phyloP scores from a whole-genome alignment of 2,888 invertebrate genomes.

The Lithophane leautieri region DNA sequence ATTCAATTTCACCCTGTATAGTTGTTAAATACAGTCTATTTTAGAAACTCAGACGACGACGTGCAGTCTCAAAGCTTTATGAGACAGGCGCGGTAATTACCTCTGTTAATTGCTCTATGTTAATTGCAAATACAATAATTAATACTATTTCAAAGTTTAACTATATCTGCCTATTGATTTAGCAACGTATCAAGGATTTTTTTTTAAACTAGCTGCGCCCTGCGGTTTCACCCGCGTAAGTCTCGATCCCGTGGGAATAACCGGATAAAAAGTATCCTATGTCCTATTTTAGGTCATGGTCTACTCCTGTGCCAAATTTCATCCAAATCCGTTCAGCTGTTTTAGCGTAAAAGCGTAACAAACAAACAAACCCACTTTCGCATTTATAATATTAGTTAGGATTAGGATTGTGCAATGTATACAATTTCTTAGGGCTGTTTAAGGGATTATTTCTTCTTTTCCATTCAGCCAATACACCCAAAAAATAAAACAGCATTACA shows the following conservation, averaged over 20 bases:
- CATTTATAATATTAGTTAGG: no score
- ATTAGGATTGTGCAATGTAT: no score
- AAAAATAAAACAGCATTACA: neutral
- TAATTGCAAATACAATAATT: constrained; percentile 39
- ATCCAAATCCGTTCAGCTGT: no score
- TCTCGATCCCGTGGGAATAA: no score
- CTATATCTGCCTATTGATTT: neutral
- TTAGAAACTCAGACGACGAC: constrained; percentile 1
- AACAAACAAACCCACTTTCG: no score
- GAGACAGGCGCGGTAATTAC: constrained; percentile 36
- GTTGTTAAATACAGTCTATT: constrained; percentile 3
- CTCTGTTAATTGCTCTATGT: constrained; percentile 43
- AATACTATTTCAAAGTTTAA: constrained; percentile 26
- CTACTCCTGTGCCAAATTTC: no score
- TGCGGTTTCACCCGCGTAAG: no score
- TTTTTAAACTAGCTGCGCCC: neutral
- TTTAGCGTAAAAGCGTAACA: no score
- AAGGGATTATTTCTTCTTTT: neutral
- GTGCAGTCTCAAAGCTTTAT: constrained; percentile 9
- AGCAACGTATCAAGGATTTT: constrained; percentile 4
- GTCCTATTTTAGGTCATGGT: no score
- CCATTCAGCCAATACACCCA: neutral
- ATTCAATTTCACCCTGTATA: no score
- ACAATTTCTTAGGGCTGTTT: neutral
- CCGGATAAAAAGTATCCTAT: no score